Evolutionary conservation across 37 sponge, comb jelly and placozoan species (phyloP), one percentile per base, ranked within the genome.

Genomic region (Theonella swinhoei): DNA sequence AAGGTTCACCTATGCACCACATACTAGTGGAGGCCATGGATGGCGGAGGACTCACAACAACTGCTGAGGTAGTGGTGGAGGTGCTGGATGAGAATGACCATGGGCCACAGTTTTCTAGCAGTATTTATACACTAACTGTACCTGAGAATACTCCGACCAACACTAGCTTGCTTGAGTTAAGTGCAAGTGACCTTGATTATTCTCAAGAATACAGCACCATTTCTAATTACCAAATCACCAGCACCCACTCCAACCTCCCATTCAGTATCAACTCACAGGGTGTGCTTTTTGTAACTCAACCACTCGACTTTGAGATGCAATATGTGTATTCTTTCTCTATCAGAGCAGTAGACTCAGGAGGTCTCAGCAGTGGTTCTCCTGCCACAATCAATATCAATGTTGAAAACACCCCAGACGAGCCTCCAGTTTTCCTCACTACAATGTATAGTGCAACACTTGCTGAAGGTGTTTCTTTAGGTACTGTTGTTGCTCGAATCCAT

Each of bases 81-180:
- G 41, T 92, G 36, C 1, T 42, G 43, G 92, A 92, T 68, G 69
- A 47, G 25, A 92, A 92, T 60, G 92, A 92, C 65, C 42, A 87
- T 29, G 24, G 29, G 19, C 92, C 92, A n/a, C 35, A 42, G 33
- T 88, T 92, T 35, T 33, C 31, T 0, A 47, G 40, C 0, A 28
- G 37, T 20, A 43, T 33, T 19, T 83, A 88, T 39, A 41, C 47
- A 22, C 64, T 39, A 42, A 64, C 69, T 32, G 70, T 92, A 17
- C 30, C 66, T 35, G 92, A 92, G 63, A 63, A 88, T 60, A 19
- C 39, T 1, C 25, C 88, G 1, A 34, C 83, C 2, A 14, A 70
- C 34, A 30, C 42, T 2, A 37, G 42, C 1, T 47, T 90, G 37
- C 23, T 90, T 30, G 54, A 42, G 30, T 31, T 90, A 4, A 19